These are phyloP conservation scores for Rhagoletis zephyria DNA, from an alignment of 1,140 invertebrate species.

Conservation along the genomic window DNA sequence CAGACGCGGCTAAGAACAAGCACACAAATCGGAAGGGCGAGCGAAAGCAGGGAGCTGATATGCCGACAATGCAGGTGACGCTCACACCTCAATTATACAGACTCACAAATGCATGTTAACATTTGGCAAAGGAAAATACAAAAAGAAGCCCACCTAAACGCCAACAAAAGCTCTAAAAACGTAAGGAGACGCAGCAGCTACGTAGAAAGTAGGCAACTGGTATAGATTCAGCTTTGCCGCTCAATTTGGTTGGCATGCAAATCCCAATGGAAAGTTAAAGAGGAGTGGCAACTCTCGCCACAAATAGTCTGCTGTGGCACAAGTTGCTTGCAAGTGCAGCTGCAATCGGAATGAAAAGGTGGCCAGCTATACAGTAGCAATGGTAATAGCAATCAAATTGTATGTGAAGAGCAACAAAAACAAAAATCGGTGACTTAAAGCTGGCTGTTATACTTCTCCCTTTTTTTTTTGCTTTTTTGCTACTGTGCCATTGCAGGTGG, in stretches of 20 bases:
- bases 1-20: neutral
- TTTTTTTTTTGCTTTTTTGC: neutral
- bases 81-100: neutral
- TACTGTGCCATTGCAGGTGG: neutral
- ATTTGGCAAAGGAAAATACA: too few relatives aligned
- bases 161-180: neutral
- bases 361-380: neutral
- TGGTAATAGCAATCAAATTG: neutral
- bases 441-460: neutral
- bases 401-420: conserved; percentile 10
- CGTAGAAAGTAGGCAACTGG: conserved; percentile 15
- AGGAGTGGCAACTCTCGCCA: neutral
- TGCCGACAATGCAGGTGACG: neutral
- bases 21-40: neutral
- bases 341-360: neutral
- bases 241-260: neutral
- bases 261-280: neutral
- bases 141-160: neutral
- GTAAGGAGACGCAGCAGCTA: neutral
- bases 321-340: neutral
- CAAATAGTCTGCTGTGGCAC: neutral
- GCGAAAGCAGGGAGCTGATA: neutral
- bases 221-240: neutral
- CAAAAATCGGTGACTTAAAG: neutral
- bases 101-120: neutral